phyloP scores from a whole-genome alignment of 2,797 vertebrate genomes.

The Sebastes glaucus region DNA sequence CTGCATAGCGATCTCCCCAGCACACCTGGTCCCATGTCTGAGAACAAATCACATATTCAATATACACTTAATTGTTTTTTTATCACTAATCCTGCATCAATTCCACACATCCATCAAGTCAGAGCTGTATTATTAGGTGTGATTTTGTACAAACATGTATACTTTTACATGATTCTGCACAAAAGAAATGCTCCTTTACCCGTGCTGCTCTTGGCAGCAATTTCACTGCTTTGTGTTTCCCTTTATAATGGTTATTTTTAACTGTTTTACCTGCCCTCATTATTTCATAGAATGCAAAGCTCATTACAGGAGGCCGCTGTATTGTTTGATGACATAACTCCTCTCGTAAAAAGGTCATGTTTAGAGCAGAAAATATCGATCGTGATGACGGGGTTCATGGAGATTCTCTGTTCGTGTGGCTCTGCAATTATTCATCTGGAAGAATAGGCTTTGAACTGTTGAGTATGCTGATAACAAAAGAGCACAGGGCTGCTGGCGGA shows the following conservation, averaged over 20 bases:
- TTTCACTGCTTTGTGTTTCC: background rate
- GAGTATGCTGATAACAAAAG: slow-evolving; percentile 36
- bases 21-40: slow-evolving; percentile 96
- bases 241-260: background rate
- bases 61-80: background rate
- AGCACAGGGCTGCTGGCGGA: slow-evolving; percentile 19
- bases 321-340: background rate
- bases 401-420: background rate
- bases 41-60: slow-evolving; percentile 30
- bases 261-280: background rate
- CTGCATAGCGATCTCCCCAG: slow-evolving; percentile 98
- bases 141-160: background rate
- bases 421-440: slow-evolving; percentile 7
- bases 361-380: background rate
- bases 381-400: background rate
- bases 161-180: background rate
- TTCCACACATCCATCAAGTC: background rate
- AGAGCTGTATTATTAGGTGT: background rate
- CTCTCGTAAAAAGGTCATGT: slow-evolving; percentile 9
- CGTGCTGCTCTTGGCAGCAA: background rate
- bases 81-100: background rate
- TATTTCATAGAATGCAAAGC: background rate
- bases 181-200: background rate
- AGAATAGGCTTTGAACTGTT: slow-evolving; percentile 6
- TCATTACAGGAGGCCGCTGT: background rate